These are phyloP conservation scores for Mercenaria mercenaria DNA, from an alignment of 1,140 invertebrate genomes.

Conservation along the genomic window DNA sequence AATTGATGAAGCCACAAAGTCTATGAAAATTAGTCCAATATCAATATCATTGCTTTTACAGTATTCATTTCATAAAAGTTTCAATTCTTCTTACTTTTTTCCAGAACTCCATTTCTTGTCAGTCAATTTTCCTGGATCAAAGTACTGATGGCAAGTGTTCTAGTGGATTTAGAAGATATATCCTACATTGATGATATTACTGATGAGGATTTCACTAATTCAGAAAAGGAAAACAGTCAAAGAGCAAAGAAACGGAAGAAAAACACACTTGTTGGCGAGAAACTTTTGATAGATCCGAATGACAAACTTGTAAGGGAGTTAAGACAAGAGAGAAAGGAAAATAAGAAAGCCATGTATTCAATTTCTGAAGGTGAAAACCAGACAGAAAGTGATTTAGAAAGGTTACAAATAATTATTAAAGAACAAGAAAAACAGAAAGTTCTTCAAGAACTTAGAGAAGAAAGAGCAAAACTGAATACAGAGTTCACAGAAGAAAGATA, in stretches of 20 bases:
- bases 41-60: no score
- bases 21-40: no score
- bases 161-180: conserved; percentile 47
- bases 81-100: not conserved
- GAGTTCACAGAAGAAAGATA: not conserved
- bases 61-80: no score
- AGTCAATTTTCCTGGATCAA: not conserved
- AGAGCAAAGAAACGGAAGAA: not conserved
- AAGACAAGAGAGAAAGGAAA: conserved; percentile 42
- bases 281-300: conserved; percentile 3
- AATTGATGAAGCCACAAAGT: no score
- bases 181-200: conserved; percentile 57
- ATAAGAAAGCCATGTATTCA: not conserved
- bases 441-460: conserved; percentile 3
- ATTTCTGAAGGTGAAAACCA: not conserved
- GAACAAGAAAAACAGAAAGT: conserved; percentile 1
- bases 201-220: not conserved
- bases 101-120: not conserved
- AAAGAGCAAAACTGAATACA: conserved; percentile 9
- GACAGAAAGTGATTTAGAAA: not conserved
- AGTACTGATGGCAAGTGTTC: conserved; percentile 42
- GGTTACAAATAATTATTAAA: not conserved
- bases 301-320: conserved; percentile 29
- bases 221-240: not conserved
- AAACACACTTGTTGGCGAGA: conserved; percentile 9